Conservation (phyloP, 2,113 vertebrate genomes). For the Misgurnus mizolepis region DNA sequence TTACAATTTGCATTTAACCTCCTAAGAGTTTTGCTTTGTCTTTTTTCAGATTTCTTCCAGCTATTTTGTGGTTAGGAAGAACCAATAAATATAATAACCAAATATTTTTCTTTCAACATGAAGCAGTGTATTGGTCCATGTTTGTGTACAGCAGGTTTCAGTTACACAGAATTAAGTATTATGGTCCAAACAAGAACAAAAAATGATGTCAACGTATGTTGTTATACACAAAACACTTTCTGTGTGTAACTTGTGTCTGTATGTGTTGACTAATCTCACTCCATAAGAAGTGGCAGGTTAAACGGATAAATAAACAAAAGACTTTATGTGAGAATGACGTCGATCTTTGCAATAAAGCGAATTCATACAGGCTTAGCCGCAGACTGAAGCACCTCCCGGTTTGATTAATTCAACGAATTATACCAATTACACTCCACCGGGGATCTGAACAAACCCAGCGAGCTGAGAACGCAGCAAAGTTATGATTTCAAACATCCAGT, state of each 20-base stretch:
- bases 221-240: not conserved
- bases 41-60: too few species aligned
- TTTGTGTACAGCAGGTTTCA: too few species aligned
- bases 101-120: too few species aligned
- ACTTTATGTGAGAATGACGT: slow-evolving; percentile 57
- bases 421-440: slow-evolving; percentile 82
- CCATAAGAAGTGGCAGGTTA: slow-evolving; percentile 42
- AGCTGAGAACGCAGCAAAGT: slow-evolving; percentile 62
- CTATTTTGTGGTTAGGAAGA: too few species aligned
- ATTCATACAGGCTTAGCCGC: slow-evolving; percentile 85
- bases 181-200: too few species aligned
- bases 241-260: not conserved
- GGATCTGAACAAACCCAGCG: slow-evolving; percentile 77
- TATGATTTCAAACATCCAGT: slow-evolving; percentile 48
- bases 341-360: slow-evolving; percentile 75
- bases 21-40: too few species aligned
- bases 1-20: too few species aligned
- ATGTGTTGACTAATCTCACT: slow-evolving; percentile 6
- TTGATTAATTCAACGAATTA: slow-evolving; percentile 82
- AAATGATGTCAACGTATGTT: too few species aligned
- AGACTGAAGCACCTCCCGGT: slow-evolving; percentile 82
- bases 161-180: too few species aligned
- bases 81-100: too few species aligned
- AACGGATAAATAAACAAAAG: slow-evolving; percentile 68
- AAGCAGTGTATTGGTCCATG: too few species aligned